These are phyloP conservation scores for Rugalucina vietnamica DNA, from an alignment of 2,888 invertebrate genomes.

Conservation along the genomic window DNA sequence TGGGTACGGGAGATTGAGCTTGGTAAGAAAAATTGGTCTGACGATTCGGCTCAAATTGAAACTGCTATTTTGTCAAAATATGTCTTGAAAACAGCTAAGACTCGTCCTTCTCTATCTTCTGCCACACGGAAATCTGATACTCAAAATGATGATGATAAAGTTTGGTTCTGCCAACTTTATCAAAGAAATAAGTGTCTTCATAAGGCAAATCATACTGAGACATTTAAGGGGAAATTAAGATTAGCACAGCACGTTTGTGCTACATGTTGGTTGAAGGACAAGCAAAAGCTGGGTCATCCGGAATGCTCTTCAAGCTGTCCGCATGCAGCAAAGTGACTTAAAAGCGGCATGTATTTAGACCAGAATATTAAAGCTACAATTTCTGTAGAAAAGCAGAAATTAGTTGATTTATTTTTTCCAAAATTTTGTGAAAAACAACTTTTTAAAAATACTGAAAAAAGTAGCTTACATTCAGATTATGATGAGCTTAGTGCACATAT, in stretches of 20 bases:
- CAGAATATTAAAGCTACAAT: too few species aligned
- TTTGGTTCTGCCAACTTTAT: background rate
- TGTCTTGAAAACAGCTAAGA: background rate
- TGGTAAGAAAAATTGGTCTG: background rate
- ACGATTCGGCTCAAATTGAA: conserved; percentile 21
- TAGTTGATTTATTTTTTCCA: background rate
- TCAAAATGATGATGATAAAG: background rate
- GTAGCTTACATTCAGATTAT: background rate
- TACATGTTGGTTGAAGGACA: background rate
- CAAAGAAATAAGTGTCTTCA: background rate
- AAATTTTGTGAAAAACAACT: background rate
- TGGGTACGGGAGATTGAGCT: conserved; percentile 22
- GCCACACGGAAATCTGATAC: background rate
- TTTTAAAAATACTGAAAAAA: background rate
- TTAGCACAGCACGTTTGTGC: background rate
- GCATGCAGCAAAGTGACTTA: too few species aligned
- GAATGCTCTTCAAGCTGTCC: background rate
- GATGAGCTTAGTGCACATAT: too few species aligned
- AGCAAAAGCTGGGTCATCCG: background rate
- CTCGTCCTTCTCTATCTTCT: background rate
- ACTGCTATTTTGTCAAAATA: background rate
- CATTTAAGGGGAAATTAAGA: background rate
- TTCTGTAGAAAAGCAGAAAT: too few species aligned
- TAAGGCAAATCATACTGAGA: background rate
- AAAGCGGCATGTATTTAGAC: too few species aligned